Percentiles rank a stretch among this genome's conserved stretches.
These are phyloP conservation scores for Apeltes quadracus DNA, from an alignment of 2,113 vertebrate species.

Conservation along the genomic window DNA sequence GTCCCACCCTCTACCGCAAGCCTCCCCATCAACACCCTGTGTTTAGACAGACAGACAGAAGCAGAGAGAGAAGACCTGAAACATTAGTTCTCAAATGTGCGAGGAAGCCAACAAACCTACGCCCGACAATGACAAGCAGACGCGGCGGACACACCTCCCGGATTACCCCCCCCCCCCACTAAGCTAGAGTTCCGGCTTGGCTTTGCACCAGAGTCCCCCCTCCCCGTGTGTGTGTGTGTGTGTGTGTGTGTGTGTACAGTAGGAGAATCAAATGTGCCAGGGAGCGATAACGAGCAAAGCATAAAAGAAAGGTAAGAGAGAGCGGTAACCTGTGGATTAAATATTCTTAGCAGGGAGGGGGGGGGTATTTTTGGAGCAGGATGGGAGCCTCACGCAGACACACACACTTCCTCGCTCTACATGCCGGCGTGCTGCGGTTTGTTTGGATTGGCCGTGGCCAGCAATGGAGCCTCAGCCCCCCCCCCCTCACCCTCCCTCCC, in stretches of 20 bases:
- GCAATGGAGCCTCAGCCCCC: too few species aligned
- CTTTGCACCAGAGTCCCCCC: slow-evolving; percentile 24
- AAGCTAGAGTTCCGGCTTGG: slow-evolving; percentile 54
- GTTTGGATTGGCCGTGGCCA: slow-evolving; percentile 74
- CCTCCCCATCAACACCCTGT: too few species aligned
- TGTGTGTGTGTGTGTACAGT: slow-evolving; percentile 14
- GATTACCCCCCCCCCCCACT: slow-evolving; percentile 52
- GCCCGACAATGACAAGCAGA: slow-evolving; percentile 21
- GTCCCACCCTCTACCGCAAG: slow-evolving; percentile 25
- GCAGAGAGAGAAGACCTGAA: neutral
- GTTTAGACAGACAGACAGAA: too few species aligned
- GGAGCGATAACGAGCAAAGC: slow-evolving; percentile 40
- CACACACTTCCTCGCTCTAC: slow-evolving; percentile 29
- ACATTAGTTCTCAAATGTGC: neutral
- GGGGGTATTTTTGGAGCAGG: slow-evolving; percentile 78
- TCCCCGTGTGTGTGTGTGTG: slow-evolving; percentile 6
- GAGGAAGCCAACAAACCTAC: slow-evolving; percentile 10
- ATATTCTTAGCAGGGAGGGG: slow-evolving; percentile 72
- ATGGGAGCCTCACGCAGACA: slow-evolving; percentile 45
- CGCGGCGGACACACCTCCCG: slow-evolving; percentile 37
- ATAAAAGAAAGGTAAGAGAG: slow-evolving; percentile 17
- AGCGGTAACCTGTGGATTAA: slow-evolving; percentile 68
- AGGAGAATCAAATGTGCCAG: slow-evolving; percentile 41
- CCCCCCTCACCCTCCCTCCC: too few species aligned
- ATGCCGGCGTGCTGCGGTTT: slow-evolving; percentile 74